A percentile compares a stretch with the other conserved stretches of the same genome.
phyloP scores from a whole-genome alignment of 2,888 invertebrate genomes.

The Iselma pallidipennis region DNA sequence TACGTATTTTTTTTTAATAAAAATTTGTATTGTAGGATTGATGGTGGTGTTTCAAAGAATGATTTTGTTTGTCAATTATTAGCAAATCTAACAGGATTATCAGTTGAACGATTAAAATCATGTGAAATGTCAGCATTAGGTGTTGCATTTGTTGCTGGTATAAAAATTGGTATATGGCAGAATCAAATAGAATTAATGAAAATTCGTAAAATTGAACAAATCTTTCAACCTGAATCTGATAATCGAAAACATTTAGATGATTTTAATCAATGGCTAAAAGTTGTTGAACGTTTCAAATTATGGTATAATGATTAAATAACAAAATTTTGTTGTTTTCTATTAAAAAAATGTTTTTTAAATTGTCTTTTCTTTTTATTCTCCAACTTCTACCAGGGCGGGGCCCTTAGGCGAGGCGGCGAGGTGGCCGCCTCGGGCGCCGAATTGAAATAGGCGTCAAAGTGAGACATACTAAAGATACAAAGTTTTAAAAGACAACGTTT shows the following conservation, averaged over 20 bases:
- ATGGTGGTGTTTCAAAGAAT: conserved; percentile 96
- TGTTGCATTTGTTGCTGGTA: conserved; percentile 82
- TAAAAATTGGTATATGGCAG: conserved; percentile 59
- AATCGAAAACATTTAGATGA: conserved; percentile 45
- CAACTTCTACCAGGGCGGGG: not conserved
- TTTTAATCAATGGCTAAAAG: conserved; percentile 61
- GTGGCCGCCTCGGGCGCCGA: too few relatives aligned
- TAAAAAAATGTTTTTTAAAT: not conserved
- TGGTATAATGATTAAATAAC: conserved; percentile 57
- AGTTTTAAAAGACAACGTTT: too few relatives aligned
- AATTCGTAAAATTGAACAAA: conserved; percentile 63
- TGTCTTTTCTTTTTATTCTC: not conserved
- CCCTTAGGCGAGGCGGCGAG: not conserved
- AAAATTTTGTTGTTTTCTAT: not conserved
- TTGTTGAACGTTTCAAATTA: conserved; percentile 60
- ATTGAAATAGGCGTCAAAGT: too few relatives aligned
- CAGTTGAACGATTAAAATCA: conserved; percentile 73
- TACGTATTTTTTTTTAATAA: conserved; percentile 10
- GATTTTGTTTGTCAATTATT: conserved; percentile 89
- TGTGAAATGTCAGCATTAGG: conserved; percentile 86
- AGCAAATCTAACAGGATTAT: conserved; percentile 77
- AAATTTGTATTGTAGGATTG: conserved; percentile 67
- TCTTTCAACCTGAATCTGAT: conserved; percentile 63
- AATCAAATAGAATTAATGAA: conserved; percentile 66
- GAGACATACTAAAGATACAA: too few relatives aligned